Evolutionary conservation across 1,140 invertebrate genomes (phyloP).

Genomic region (Drosophila bifasciata): DNA sequence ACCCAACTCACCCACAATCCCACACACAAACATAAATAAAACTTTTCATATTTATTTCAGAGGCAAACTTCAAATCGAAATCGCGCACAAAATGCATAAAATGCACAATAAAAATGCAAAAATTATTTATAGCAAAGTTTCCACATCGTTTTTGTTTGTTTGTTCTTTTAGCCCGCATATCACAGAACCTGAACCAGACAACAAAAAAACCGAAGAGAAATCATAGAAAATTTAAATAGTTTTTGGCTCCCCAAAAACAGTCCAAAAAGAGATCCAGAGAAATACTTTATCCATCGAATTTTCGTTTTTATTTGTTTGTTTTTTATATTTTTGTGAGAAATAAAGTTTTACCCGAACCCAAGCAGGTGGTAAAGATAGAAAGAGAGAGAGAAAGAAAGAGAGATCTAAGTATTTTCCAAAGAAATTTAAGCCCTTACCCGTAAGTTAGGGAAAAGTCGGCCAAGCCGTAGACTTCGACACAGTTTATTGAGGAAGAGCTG

Average conservation of each 20-base stretch:
- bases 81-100: conserved; percentile 71
- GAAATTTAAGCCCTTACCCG: conserved; percentile 53
- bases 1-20: conserved; percentile 1
- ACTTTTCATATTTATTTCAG: conserved; percentile 81
- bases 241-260: conserved; percentile 25
- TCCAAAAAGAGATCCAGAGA: conserved; percentile 25
- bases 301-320: conserved; percentile 21
- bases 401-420: conserved; percentile 47
- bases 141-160: conserved; percentile 12
- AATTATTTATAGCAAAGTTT: conserved; percentile 81
- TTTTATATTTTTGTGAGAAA: conserved; percentile 37
- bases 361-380: conserved; percentile 41
- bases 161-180: conserved; percentile 41
- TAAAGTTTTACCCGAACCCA: conserved; percentile 48
- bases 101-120: conserved; percentile 82
- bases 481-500: conserved; percentile 5
- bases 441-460: conserved; percentile 24
- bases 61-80: conserved; percentile 75
- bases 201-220: conserved; percentile 40
- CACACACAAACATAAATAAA: conserved; percentile 73
- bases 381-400: background rate
- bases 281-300: conserved; percentile 37
- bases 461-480: conserved; percentile 20
- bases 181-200: conserved; percentile 45
- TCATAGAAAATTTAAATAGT: conserved; percentile 68